Conservation (phyloP, 37 sponge, comb jelly and placozoan genomes). For the Spongilla lacustris region DNA sequence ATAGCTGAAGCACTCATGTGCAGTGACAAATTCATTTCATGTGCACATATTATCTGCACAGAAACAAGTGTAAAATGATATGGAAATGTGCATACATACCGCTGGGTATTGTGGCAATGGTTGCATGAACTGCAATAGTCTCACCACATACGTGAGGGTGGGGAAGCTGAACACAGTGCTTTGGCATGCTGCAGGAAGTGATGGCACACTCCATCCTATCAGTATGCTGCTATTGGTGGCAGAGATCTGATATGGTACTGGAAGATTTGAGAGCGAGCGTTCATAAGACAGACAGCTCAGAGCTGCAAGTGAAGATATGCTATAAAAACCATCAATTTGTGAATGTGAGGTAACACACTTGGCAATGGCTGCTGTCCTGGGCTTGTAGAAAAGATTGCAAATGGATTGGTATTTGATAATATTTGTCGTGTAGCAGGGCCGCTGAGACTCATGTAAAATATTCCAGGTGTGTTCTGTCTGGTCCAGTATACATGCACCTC, state of each 20-base stretch:
- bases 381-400: constrained; percentile 15
- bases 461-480: neutral
- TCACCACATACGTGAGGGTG: constrained; percentile 4
- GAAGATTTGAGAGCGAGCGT: neutral
- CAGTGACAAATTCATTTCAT: no score
- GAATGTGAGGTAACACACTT: constrained; percentile 5
- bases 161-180: constrained; percentile 11
- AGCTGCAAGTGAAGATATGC: neutral
- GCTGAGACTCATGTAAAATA: constrained; percentile 15
- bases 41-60: no score
- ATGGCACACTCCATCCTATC: constrained; percentile 14
- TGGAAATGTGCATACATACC: neutral
- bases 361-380: constrained; percentile 56
- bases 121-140: neutral
- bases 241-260: neutral
- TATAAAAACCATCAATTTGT: no score
- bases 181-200: neutral
- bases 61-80: no score
- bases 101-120: neutral
- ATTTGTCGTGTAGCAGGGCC: neutral
- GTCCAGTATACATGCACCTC: constrained; percentile 72
- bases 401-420: neutral
- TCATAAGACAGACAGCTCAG: neutral
- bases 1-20: neutral
- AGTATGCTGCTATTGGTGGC: constrained; percentile 14